A percentile compares a stretch with the other conserved stretches of the same genome.
Conservation (phyloP, 1,140 invertebrate genomes). For the Acyrthosiphon pisum region DNA sequence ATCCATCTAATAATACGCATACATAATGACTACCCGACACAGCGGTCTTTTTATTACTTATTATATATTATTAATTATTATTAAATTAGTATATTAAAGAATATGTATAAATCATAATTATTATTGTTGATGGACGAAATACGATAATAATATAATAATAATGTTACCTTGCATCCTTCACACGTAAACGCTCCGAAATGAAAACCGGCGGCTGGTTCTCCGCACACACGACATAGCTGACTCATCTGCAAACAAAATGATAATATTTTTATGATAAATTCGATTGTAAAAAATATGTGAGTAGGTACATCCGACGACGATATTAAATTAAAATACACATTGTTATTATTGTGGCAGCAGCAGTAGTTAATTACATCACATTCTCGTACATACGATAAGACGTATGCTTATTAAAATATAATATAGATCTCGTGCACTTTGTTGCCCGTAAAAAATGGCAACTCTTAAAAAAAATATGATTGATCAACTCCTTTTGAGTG, state of each 20-base stretch:
- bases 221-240: conserved; percentile 93
- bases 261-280: background rate
- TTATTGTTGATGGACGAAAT: background rate
- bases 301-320: background rate
- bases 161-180: conserved; percentile 93
- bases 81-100: background rate
- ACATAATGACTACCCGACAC: background rate
- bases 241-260: conserved; percentile 79
- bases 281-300: background rate
- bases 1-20: no score
- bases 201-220: conserved; percentile 93
- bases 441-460: no score
- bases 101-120: background rate
- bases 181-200: conserved; percentile 97
- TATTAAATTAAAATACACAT: background rate
- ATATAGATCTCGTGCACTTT: no score
- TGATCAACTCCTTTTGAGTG: no score
- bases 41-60: background rate
- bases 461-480: no score
- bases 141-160: background rate
- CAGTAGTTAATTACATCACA: no score
- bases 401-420: no score
- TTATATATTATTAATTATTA: background rate
- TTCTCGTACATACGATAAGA: no score
- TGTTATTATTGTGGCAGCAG: background rate